Evolutionary conservation across 2,888 invertebrate genomes (phyloP).

Genomic region (Philereme vetulata): DNA sequence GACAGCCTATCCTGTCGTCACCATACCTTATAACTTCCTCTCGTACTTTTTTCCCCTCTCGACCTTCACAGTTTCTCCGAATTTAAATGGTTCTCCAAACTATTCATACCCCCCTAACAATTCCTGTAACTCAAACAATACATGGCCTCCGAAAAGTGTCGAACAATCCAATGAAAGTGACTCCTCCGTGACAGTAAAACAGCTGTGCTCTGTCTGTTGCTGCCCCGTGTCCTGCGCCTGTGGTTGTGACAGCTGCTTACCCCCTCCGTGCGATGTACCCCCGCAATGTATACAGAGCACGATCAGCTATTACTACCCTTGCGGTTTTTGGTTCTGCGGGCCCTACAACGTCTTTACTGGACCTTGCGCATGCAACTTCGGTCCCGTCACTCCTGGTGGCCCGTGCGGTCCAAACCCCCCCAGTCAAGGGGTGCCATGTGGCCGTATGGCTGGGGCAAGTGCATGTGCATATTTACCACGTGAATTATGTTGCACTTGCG

Average conservation of each 20-base stretch:
- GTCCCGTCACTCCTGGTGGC: conserved; percentile 43
- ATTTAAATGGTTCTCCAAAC: no score
- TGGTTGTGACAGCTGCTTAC: conserved; percentile 47
- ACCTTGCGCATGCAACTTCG: conserved; percentile 37
- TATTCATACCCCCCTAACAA: background rate
- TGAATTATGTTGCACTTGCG: conserved; percentile 29
- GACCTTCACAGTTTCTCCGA: no score
- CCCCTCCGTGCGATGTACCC: conserved; percentile 60
- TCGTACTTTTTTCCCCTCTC: conserved; percentile 19
- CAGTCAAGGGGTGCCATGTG: conserved; percentile 36
- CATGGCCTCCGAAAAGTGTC: conserved; percentile 1
- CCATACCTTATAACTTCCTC: no score
- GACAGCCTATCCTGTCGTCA: no score
- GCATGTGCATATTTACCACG: conserved; percentile 13
- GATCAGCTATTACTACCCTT: conserved; percentile 49
- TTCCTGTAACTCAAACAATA: no score
- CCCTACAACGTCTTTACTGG: conserved; percentile 44
- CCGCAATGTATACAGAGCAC: conserved; percentile 62
- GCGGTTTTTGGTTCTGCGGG: no score
- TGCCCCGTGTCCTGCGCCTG: conserved; percentile 43
- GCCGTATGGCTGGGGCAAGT: conserved; percentile 19
- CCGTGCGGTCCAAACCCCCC: conserved; percentile 35
- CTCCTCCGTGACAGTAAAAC: background rate
- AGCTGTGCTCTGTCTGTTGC: conserved; percentile 40
- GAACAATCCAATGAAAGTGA: conserved; percentile 4